Percentiles rank a stretch among this genome's conserved stretches.
phyloP scores from a whole-genome alignment of 2,113 vertebrate genomes.

The Amphilophus citrinellus region DNA sequence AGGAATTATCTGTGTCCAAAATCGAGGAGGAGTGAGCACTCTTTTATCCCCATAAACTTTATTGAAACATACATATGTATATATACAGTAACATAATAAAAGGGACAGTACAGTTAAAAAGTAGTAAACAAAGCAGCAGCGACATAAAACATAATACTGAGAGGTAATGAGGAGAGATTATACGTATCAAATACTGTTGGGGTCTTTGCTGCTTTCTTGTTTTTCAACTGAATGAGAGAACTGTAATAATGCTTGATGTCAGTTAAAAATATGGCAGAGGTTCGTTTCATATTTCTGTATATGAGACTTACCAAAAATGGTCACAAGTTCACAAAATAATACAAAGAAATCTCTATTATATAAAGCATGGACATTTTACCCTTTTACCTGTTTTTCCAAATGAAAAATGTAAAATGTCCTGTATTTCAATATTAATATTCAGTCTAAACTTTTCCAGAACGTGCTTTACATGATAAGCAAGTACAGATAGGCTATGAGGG shows the following conservation, averaged over 20 bases:
- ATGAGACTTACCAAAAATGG: neutral
- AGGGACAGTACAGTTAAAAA: neutral
- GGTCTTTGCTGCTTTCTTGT: too few species aligned
- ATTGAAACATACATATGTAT: neutral
- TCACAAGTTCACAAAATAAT: neutral
- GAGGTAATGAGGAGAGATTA: neutral
- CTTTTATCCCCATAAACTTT: rapidly evolving
- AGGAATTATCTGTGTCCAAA: neutral
- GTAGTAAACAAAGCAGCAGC: neutral
- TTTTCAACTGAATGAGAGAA: too few species aligned
- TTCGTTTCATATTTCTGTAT: too few species aligned
- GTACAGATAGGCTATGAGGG: too few species aligned
- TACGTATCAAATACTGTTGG: neutral
- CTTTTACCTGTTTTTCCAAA: neutral
- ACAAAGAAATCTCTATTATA: neutral
- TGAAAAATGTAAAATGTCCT: too few species aligned
- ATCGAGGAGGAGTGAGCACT: neutral
- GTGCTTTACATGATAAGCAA: neutral
- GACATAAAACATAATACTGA: neutral
- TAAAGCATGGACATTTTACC: neutral
- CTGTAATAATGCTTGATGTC: too few species aligned
- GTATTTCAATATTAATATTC: neutral
- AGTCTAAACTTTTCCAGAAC: neutral
- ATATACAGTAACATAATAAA: neutral
- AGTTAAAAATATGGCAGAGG: too few species aligned